Conservation (phyloP, 2,888 invertebrate species). For the Lordiphosa andalusiaca region DNA sequence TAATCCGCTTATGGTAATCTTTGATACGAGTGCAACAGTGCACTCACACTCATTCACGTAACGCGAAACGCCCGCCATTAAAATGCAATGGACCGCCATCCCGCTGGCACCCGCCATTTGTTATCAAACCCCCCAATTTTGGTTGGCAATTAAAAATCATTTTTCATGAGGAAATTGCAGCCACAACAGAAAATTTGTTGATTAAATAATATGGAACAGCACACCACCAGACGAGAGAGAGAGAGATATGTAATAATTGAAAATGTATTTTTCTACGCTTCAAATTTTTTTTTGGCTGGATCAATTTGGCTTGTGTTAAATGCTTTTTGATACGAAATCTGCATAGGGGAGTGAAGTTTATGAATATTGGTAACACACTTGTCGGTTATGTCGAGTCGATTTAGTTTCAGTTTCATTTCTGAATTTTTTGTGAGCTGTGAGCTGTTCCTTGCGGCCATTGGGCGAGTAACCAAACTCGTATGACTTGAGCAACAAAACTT, state of each 20-base stretch:
- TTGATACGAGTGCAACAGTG: slow-evolving; percentile 16
- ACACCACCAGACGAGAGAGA: slow-evolving; percentile 1
- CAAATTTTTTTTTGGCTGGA: slow-evolving; percentile 1
- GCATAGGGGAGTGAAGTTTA: slow-evolving; percentile 31
- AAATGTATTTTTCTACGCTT: slow-evolving; percentile 30
- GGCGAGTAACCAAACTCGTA: slow-evolving; percentile 56
- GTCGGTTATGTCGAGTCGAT: slow-evolving; percentile 61
- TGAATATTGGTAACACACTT: slow-evolving; percentile 46
- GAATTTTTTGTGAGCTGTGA: slow-evolving; percentile 3
- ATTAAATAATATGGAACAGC: slow-evolving; percentile 56
- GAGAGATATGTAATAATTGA: slow-evolving; percentile 42
- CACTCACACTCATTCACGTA: slow-evolving; percentile 43
- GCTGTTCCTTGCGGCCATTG: slow-evolving; percentile 37
- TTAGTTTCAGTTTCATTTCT: slow-evolving; percentile 54
- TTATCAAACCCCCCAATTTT: slow-evolving; percentile 43
- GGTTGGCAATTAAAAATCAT: slow-evolving; percentile 64
- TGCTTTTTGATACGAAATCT: slow-evolving; percentile 26
- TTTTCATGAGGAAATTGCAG: slow-evolving; percentile 62
- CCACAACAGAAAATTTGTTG: slow-evolving; percentile 39
- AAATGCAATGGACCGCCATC: slow-evolving; percentile 52
- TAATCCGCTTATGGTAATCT: slow-evolving; percentile 50
- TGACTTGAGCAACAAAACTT: slow-evolving; percentile 63
- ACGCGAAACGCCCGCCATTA: slow-evolving; percentile 53
- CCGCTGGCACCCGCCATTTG: slow-evolving; percentile 48
- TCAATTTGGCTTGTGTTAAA: slow-evolving; percentile 36